Evolutionary conservation across 2,888 invertebrate genomes (phyloP).

Genomic region (Drosophila melanosoma): DNA sequence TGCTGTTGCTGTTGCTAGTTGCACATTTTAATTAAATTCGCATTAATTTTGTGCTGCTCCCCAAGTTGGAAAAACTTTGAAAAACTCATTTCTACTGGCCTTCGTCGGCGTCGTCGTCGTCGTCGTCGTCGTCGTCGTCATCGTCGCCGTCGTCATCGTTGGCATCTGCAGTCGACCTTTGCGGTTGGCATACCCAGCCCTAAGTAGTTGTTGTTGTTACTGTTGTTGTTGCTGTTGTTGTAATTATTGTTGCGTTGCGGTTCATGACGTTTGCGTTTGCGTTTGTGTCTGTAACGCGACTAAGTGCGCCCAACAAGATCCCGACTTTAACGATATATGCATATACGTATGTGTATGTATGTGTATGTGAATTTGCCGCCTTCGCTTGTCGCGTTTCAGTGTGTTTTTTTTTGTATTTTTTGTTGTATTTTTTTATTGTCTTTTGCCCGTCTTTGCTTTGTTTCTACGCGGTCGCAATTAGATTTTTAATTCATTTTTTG

Average conservation of each 20-base stretch:
- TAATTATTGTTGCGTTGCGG: slow-evolving; percentile 81
- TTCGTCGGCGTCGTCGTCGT: slow-evolving; percentile 49
- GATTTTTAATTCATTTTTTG: slow-evolving; percentile 76
- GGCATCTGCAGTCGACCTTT: slow-evolving; percentile 78
- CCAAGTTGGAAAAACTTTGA: slow-evolving; percentile 74
- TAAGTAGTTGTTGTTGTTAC: slow-evolving; percentile 32
- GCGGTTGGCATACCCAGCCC: slow-evolving; percentile 75
- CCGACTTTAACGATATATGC: slow-evolving; percentile 33
- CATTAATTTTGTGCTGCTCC: slow-evolving; percentile 73
- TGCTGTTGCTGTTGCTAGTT: slow-evolving; percentile 69
- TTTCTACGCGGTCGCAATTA: slow-evolving; percentile 77
- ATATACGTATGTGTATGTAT: slow-evolving; percentile 6
- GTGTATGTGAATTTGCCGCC: slow-evolving; percentile 26
- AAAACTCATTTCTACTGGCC: slow-evolving; percentile 74
- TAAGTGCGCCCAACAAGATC: slow-evolving; percentile 68
- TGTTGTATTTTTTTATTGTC: slow-evolving; percentile 53
- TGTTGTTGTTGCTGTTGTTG: slow-evolving; percentile 64
- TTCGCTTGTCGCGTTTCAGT: slow-evolving; percentile 52
- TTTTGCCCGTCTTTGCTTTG: slow-evolving; percentile 70
- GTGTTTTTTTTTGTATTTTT: slow-evolving; percentile 24
- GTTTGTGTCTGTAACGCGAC: slow-evolving; percentile 67
- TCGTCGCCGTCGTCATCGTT: slow-evolving; percentile 51
- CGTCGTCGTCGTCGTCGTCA: slow-evolving; percentile 48
- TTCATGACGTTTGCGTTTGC: slow-evolving; percentile 73
- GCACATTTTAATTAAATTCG: slow-evolving; percentile 81